Base-by-base conservation (phyloP, 1,140 invertebrate genomes). In the Leptoteleia sp. region DNA sequence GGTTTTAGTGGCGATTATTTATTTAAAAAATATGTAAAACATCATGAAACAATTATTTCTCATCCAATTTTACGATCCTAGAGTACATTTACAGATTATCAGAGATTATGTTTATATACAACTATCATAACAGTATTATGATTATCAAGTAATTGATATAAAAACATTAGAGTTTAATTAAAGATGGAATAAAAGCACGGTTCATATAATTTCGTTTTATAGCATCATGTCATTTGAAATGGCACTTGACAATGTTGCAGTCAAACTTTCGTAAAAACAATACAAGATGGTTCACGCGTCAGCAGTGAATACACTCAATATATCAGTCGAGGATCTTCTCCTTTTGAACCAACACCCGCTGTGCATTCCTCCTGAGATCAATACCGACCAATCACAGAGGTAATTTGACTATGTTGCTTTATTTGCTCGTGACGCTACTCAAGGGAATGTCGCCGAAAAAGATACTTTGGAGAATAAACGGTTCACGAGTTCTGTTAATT, bases 381-480 rank as follows among this genome's bases (percentile, higher is more conserved):
- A 59, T 68, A 48, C 33, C 62, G 31, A 70, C 75, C 68, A 73
- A 73, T 70, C 42, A 68, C 59, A 71, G 71, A 76, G 72, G 62
- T 45, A 77, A 77, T 62, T 72, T 72, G 61, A 78, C 67, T 73
- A 73, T 72, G 61, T 59, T 57, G 33, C 43, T 70, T 73, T 64
- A 61, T 71, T 54, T 67, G 31, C 27, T 37, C 29, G 42, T 50
- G 19, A 54, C 35, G 52, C 52, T 50, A 31, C 1, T 89, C 76
- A 87, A 48, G 83, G 92, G 81, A 84, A 89, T 73, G 45, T 80
- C 79, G 78, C 81, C 3, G 85, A 81, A 54, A 85, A 88, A 1
- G 88, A 82, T 3, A 89, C 25, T 67, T 87, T 87, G 0, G 87
- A 85, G 45, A 89, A 88, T 9, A 89, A 52, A 17, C 81, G 78